phyloP scores from a whole-genome alignment of 2,113 vertebrate genomes.

The Otolemur garnettii region DNA sequence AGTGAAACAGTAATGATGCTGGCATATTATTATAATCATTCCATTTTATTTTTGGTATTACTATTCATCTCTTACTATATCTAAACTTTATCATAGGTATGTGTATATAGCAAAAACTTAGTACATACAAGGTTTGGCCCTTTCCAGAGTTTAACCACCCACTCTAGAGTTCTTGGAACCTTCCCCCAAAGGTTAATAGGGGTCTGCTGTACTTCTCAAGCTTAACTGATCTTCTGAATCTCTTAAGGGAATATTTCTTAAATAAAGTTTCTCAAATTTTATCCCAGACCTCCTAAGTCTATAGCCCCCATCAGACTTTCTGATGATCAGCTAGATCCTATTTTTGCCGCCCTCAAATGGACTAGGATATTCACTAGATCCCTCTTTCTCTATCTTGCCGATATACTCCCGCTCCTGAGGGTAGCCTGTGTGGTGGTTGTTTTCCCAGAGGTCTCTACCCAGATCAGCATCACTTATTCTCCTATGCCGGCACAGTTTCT shows the following conservation, averaged over 20 bases:
- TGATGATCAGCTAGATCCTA: background rate
- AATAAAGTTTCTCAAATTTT: background rate
- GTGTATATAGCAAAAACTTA: background rate
- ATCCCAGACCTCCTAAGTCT: background rate
- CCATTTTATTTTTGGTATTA: background rate
- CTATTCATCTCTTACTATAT: background rate
- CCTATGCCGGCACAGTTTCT: background rate
- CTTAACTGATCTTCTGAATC: background rate
- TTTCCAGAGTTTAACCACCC: background rate
- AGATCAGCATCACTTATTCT: accelerated
- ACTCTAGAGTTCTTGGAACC: background rate
- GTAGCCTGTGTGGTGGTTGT: background rate
- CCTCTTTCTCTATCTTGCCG: background rate
- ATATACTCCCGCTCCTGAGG: background rate
- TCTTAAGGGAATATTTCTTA: background rate
- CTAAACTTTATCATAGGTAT: background rate
- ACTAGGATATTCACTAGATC: background rate
- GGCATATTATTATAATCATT: background rate
- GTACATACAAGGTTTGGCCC: background rate
- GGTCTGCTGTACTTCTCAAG: background rate
- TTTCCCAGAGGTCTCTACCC: background rate
- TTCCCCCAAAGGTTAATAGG: background rate
- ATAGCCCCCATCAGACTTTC: background rate
- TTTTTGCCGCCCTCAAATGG: background rate
- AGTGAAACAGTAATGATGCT: background rate